Evolutionary conservation across 1,140 invertebrate species (phyloP), one percentile per base, ranked within the genome.

Genomic region (Sinonovacula constricta): DNA sequence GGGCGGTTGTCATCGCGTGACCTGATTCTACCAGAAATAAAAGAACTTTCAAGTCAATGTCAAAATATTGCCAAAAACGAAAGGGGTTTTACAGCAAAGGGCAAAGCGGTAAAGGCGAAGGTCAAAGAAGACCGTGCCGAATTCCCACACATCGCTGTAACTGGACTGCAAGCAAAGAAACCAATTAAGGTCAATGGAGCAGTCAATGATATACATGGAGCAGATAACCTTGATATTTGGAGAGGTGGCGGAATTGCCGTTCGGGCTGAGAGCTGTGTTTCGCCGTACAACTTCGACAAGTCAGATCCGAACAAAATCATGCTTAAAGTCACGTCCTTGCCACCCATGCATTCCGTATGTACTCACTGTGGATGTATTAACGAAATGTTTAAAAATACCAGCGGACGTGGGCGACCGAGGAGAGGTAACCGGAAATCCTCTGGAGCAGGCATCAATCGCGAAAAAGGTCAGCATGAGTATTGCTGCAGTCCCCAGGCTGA

Each of bases 271-370:
- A 28, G 22, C 0, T 74, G 70, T 30, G 33, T 39, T 7, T 74
- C 70, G n/a, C 59, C 57, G n/a, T 74, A 62, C 24, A 74, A 45
- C 39, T 74, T 74, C 51, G 30, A 74, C 28, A 74, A 63, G 53
- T 18, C 15, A 14, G 59, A 74, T 39, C 57, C 70, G 10, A 34
- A 53, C 14, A 30, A 22, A 28, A n/a, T 74, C 3, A 24, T 39
- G 7, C 57, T 74, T 26, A 53, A 49, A 51, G 70, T 59, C 1
- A 49, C 22, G 31, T 24, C 57, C 2, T 60, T 74, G 22, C 57
- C 59, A n/a, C 12, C 14, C 14, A 14, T 53, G 14, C 70, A 74
- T 31, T n/a, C 30, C 1, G 59, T 74, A 1, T 74, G 70, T 24
- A 74, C 70, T 2, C 51, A 34, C n/a, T 74, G 70, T 51, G 70